Conservation (phyloP, 2,113 vertebrate genomes). For the Leptodactylus fuscus region DNA sequence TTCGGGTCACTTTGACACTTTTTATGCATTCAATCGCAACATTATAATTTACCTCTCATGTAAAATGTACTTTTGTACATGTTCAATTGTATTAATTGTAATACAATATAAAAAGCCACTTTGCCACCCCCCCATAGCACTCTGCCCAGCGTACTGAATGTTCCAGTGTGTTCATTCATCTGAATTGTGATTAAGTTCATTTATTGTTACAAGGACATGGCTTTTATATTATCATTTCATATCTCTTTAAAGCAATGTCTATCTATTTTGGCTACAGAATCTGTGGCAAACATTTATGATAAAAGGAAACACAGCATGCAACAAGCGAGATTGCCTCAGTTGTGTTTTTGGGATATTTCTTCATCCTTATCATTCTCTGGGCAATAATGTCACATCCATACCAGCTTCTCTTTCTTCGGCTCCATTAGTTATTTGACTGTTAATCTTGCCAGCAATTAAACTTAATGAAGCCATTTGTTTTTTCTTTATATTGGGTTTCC, state of each 20-base stretch:
- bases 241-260: not conserved
- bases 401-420: slow-evolving; percentile 36
- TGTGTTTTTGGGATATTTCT: slow-evolving; percentile 14
- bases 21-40: too few species aligned
- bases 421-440: slow-evolving; percentile 55
- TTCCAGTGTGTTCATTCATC: not conserved
- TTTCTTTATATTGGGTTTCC: slow-evolving; percentile 52
- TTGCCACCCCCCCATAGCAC: not conserved
- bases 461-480: slow-evolving; percentile 61
- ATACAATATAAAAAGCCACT: too few species aligned
- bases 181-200: not conserved
- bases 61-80: too few species aligned
- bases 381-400: slow-evolving; percentile 41
- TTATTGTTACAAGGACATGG: not conserved
- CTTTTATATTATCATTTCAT: not conserved
- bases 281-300: not conserved
- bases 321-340: not conserved
- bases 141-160: not conserved
- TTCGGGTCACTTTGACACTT: too few species aligned
- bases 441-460: slow-evolving; percentile 57
- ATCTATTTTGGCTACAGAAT: not conserved
- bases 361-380: slow-evolving; percentile 42
- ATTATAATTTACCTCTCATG: too few species aligned
- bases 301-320: not conserved
- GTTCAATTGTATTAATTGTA: too few species aligned